Evolutionary conservation across 2,797 vertebrate genomes (phyloP), one percentile per base, ranked within the genome.

Genomic region (Manis javanica): DNA sequence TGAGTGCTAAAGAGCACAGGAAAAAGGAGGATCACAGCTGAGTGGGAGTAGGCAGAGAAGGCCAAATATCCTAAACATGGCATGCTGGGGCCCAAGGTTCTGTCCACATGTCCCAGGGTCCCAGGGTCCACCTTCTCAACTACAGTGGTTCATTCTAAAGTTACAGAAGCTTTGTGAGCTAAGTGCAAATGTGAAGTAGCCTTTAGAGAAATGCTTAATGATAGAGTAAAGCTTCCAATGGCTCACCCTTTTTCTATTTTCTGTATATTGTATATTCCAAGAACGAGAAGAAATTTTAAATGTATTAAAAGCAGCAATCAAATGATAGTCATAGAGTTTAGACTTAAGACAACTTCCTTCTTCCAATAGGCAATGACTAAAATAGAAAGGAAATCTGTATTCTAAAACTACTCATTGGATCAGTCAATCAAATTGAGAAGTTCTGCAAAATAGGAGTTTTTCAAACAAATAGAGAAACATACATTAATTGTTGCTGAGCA

Each of bases 231-330:
- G 87, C 64, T 71, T 92, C 75, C 92, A 63, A 37, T 0, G 39
- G 95, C 96, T 96, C 97, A 97, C 96, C 93, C 97, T 95, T 91
- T 84, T 90, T 97, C 95, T 85, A 94, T 92, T 91, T 46, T 97
- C 94, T 97, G 95, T 94, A 63, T 42, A 96, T 89, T 95, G 84
- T 96, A 46, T 72, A 97, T 93, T 95, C 93, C 93, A 37, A 96
- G 88, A 90, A 94, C 51, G 63, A 97, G 92, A 93, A 95, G 93
- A 92, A 85, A 92, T 18, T 75, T 88, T 78, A 94, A 95, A n/a
- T 96, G 94, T 79, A 93, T 91, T 95, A 96, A 92, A 26, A 87
- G 92, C 85, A 92, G 85, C 84, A 96, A 93, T 92, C 96, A 96
- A 85, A 19, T 34, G 78, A 95, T 51, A 96, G 88, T 89, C 86